Conservation (phyloP, 2,113 vertebrate species). For the Psammodynastes pulverulentus region DNA sequence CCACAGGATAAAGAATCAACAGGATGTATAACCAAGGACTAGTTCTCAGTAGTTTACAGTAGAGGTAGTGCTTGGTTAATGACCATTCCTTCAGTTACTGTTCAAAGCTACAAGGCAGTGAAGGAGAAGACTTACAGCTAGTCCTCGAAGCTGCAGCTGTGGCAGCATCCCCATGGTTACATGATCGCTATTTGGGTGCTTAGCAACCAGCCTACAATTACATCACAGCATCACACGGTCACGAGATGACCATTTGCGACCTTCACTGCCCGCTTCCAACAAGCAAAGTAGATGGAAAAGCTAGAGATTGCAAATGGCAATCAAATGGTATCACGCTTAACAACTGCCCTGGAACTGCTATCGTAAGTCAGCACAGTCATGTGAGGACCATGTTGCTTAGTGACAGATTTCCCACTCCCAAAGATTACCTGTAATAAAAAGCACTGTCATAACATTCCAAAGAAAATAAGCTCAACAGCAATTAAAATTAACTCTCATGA, state of each 20-base stretch:
- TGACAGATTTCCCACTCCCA: background rate
- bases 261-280: background rate
- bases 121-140: background rate
- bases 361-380: background rate
- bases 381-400: background rate
- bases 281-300: background rate
- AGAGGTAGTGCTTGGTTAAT: background rate
- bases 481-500: background rate
- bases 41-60: background rate
- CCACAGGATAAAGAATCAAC: background rate
- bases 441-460: background rate
- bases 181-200: background rate
- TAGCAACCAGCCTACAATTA: background rate
- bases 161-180: background rate
- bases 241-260: background rate
- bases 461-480: background rate
- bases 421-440: background rate
- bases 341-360: background rate
- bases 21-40: background rate
- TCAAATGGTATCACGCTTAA: background rate
- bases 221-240: background rate
- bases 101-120: background rate
- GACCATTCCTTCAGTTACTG: background rate
- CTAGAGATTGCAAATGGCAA: background rate
- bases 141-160: background rate